Base-by-base conservation (phyloP, 2,888 invertebrate species). In the Merodon equestris region DNA sequence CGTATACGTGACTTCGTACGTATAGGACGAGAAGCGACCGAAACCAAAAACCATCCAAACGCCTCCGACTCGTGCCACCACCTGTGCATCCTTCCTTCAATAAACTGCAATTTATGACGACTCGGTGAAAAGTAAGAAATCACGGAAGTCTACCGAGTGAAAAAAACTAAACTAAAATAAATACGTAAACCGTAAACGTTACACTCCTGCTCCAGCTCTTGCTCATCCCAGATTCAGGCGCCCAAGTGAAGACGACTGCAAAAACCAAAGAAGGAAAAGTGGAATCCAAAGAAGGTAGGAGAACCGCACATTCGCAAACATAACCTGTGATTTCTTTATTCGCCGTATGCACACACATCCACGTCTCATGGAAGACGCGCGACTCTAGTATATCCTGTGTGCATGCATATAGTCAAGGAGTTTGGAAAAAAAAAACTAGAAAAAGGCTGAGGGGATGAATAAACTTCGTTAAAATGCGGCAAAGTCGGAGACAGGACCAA, bases 31-130 rank as follows among this genome's bases (percentile, higher is more conserved):
- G 63, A 58, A 72, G 58, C 48, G 7, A n/a, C n/a, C n/a, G n/a
- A n/a, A n/a, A n/a, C n/a, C n/a, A n/a, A n/a, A n/a, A n/a, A n/a
- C n/a, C n/a, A n/a, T n/a, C n/a, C n/a, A n/a, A n/a, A n/a, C n/a
- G n/a, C n/a, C n/a, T n/a, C 27, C 27, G 3, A n/a, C 58, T 27
- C 45, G 34, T 27, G 27, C 27, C 27, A 27, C 27, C 14, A 27
- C 19, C 40, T 50, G 19, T 72, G 61, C 73, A 72, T 73, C 67
- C 61, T 68, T 57, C 67, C 63, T 73, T 48, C 79, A 64, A 74
- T 79, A 79, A 79, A 79, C 68, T 79, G 79, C 74, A 79, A 79
- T 79, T 79, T 79, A 79, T 79, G 74, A 79, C 79, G 74, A 79
- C 74, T 60, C 74, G 74, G 74, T 70, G 79, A 70, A 74, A 79